Base-by-base conservation (phyloP, 2,888 invertebrate genomes). In the Entomobrya proxima region DNA sequence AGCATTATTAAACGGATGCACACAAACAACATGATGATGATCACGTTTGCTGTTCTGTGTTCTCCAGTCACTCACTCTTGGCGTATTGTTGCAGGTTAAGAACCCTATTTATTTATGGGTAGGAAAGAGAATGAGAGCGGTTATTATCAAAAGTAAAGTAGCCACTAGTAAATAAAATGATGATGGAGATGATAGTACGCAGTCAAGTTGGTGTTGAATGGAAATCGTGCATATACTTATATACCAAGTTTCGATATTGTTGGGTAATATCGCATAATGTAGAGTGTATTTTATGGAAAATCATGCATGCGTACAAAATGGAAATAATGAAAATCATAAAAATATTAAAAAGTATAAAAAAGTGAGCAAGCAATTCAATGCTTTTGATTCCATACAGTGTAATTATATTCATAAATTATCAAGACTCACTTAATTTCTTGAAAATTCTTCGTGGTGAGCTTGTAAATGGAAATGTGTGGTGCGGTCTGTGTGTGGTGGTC, bases 11-110 rank as follows among this genome's bases (percentile, higher is more conserved):
- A 81, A 74, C 47, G 67, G 67, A 52, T 75, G 58, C 50, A 21
- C 69, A 69, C 47, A 69, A 15, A 6, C 40, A 13, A 55, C 18
- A 11, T 9, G 67, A 47, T 27, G 21, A n/a, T 58, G 15, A n/a
- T 50, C 47, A 81, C 21, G 2, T 44, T 44, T 18, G 47, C 32
- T 72, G 40, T 2, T 40, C 13, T 44, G 24, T 3, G 40, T 72
- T 47, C 44, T 81, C 67, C 44, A 64, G 82, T 75, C 61, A 82
- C 40, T 67, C 83, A 76, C n/a, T n/a, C n/a, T n/a, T 83, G 32
- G 40, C 24, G 15, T 75, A 32, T 75, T 82, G 50, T 55, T 80
- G 72, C 55, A 74, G 82, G 82, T 75, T 82, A 82, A 82, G 82
- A 82, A 64, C 82, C 75, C 77, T 77, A 84, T 84, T 72, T 77